Percentiles rank a stretch among this genome's conserved stretches.
These are phyloP conservation scores for Nesidiocoris tenuis DNA, from an alignment of 2,888 invertebrate species.

Conservation along the genomic window DNA sequence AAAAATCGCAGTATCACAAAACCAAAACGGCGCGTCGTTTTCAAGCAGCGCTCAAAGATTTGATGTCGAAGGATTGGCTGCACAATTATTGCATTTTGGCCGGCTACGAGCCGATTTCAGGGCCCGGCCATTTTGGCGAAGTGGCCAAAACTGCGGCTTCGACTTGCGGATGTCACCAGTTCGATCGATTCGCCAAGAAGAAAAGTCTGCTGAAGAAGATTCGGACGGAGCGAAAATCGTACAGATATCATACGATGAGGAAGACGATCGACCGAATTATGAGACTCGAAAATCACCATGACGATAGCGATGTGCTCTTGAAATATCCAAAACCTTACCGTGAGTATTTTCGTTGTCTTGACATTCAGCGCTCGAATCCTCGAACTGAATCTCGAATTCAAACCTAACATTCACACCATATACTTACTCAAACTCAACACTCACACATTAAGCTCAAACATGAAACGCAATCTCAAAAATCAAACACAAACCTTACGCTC, in stretches of 20 bases:
- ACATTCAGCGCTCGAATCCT: too few relatives aligned
- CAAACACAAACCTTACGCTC: too few relatives aligned
- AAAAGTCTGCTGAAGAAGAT: constrained; percentile 20
- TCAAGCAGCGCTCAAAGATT: constrained; percentile 9
- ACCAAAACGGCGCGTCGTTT: not conserved
- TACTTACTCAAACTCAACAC: too few relatives aligned
- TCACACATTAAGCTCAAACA: too few relatives aligned
- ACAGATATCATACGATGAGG: constrained; percentile 18
- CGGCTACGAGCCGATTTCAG: constrained; percentile 19
- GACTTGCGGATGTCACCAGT: constrained; percentile 13
- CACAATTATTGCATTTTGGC: constrained; percentile 17
- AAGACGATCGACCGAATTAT: not conserved
- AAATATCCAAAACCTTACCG: not conserved
- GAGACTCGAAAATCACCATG: too few relatives aligned
- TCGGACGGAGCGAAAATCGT: not conserved
- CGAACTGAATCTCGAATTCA: too few relatives aligned
- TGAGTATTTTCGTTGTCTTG: too few relatives aligned
- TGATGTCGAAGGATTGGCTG: constrained; percentile 28
- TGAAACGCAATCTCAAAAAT: too few relatives aligned
- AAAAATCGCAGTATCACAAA: constrained; percentile 1
- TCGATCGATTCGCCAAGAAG: constrained; percentile 6
- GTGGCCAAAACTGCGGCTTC: not conserved
- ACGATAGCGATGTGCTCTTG: not conserved
- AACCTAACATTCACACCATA: too few relatives aligned
- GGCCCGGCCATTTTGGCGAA: not conserved